Percentiles rank a stretch among this genome's conserved stretches.
These are phyloP conservation scores for Triplophysa yarkandensis DNA, from an alignment of 2,797 vertebrate genomes.

Conservation along the genomic window DNA sequence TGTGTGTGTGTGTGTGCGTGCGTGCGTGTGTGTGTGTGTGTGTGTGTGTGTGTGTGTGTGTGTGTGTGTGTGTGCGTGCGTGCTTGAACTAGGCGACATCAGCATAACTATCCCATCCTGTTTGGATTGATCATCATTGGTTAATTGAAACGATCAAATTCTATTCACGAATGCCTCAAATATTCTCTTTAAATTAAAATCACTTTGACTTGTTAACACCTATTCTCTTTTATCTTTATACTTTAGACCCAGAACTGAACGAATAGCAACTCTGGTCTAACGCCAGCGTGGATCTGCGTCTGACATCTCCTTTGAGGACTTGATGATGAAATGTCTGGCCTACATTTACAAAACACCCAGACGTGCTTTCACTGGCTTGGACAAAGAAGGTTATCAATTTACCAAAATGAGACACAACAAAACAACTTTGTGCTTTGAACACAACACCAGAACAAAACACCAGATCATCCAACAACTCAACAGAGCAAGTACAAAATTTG, in stretches of 20 bases:
- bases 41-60: too few relatives aligned
- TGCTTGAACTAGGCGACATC: background rate
- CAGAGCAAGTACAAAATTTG: too few relatives aligned
- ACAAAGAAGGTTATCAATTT: slow-evolving; percentile 34
- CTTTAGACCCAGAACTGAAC: background rate
- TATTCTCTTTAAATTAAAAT: background rate
- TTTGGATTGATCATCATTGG: background rate
- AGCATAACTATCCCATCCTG: too few relatives aligned
- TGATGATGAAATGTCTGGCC: slow-evolving; percentile 37
- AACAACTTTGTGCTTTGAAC: too few relatives aligned
- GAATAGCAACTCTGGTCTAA: background rate
- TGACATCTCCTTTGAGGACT: slow-evolving; percentile 10
- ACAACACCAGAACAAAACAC: background rate
- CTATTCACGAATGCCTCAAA: background rate
- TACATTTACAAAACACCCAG: slow-evolving; percentile 41
- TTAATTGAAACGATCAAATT: background rate
- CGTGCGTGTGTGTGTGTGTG: too few relatives aligned
- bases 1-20: too few relatives aligned
- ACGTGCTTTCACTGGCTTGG: slow-evolving; percentile 5
- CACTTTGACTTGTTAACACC: slow-evolving; percentile 11
- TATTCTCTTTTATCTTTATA: slow-evolving; percentile 7
- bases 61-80: too few relatives aligned
- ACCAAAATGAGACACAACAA: slow-evolving; percentile 10
- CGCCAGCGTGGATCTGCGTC: background rate
- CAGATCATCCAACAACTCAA: background rate